Conservation (phyloP, 2,888 invertebrate species). For the Oscheius sp. region DNA sequence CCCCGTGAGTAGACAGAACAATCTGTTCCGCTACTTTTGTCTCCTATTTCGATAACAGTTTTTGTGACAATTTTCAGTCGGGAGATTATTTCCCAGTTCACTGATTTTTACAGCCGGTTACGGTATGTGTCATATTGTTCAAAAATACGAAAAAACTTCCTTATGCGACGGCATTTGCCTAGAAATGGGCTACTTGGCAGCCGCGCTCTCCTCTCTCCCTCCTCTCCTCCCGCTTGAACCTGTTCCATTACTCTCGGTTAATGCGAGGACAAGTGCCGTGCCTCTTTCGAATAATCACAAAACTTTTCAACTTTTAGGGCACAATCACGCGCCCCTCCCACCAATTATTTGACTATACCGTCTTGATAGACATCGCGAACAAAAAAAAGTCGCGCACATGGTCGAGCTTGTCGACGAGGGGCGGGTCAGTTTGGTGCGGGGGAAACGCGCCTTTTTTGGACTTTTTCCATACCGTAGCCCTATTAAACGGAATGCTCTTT, state of each 20-base stretch:
- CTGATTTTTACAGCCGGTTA: background rate
- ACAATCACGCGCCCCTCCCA: background rate
- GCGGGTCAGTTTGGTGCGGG: too few species aligned
- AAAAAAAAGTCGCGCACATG: too few species aligned
- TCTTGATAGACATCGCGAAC: background rate
- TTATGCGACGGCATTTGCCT: background rate
- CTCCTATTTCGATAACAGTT: background rate
- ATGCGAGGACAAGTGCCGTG: conserved; percentile 24
- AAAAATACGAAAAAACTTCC: background rate
- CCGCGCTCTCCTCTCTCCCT: background rate
- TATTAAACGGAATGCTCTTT: too few species aligned
- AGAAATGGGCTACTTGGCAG: background rate
- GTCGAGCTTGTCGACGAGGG: too few species aligned
- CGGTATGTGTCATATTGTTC: too few species aligned
- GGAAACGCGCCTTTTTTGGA: too few species aligned
- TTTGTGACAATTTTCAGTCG: conserved; percentile 7
- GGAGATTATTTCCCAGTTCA: background rate
- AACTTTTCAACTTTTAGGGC: background rate
- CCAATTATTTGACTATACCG: background rate
- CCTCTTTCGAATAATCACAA: conserved; percentile 17
- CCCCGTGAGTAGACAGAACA: background rate
- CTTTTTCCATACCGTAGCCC: too few species aligned
- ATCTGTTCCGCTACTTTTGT: conserved; percentile 2
- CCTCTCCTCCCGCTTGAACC: conserved; percentile 25
- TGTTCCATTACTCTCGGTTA: conserved; percentile 34